These are phyloP conservation scores for Xylocopa sonorina DNA, from an alignment of 1,140 invertebrate genomes.

Conservation along the genomic window DNA sequence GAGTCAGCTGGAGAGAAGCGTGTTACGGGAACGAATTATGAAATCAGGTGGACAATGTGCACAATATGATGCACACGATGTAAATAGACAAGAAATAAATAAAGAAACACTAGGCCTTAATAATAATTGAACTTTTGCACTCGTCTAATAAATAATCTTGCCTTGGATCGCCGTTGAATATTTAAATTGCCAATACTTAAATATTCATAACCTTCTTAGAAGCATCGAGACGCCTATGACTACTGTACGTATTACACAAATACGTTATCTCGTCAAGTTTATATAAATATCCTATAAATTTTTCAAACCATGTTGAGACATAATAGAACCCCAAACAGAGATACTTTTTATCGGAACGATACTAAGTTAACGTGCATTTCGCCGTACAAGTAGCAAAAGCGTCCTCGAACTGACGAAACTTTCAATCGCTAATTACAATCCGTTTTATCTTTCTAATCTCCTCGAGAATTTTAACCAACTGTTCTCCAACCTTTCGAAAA, in stretches of 20 bases:
- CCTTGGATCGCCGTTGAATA: not conserved
- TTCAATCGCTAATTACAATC: not conserved
- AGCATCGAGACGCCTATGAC: not conserved
- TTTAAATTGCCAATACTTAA: slow-evolving; percentile 1
- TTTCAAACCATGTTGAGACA: no score
- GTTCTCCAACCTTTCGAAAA: not conserved
- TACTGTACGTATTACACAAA: not conserved
- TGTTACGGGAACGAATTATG: no score
- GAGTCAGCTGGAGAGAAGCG: no score
- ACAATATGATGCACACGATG: no score
- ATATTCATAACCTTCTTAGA: slow-evolving; percentile 13
- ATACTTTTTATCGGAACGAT: not conserved
- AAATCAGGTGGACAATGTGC: no score
- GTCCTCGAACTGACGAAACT: not conserved
- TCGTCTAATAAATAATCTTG: not conserved
- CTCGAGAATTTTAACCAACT: not conserved
- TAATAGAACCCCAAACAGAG: not conserved
- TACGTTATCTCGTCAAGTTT: no score
- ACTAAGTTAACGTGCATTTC: not conserved
- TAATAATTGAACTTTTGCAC: no score
- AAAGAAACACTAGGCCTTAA: no score
- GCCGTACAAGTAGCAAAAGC: not conserved
- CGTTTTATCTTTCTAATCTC: not conserved
- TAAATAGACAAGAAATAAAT: no score
- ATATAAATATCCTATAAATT: no score